Evolutionary conservation across 2,797 vertebrate species (phyloP).

Genomic region (Syngnathus acus): DNA sequence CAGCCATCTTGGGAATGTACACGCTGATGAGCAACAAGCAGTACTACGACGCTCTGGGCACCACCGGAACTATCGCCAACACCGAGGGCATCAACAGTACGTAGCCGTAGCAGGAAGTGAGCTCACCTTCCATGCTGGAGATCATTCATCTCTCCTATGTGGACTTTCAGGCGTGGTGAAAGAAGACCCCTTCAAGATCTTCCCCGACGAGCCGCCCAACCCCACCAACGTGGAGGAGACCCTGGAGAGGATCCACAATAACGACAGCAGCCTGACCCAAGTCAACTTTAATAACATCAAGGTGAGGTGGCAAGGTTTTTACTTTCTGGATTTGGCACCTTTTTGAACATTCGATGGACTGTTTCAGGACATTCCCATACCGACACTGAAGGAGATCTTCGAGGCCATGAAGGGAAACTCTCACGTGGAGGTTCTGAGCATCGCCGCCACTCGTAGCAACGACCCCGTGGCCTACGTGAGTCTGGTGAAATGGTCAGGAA

Average conservation of each 20-base stretch:
- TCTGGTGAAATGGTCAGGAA: background rate
- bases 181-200: conserved; percentile 83
- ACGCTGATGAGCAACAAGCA: conserved; percentile 99
- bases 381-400: conserved; percentile 82
- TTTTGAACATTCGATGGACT: no score
- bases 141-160: background rate
- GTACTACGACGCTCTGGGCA: conserved; percentile 91
- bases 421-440: conserved; percentile 79
- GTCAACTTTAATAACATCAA: conserved; percentile 98
- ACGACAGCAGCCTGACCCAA: conserved; percentile 78
- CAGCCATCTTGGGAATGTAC: conserved; percentile 98
- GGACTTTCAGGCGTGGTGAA: conserved; percentile 82
- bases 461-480: conserved; percentile 75
- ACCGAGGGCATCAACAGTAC: conserved; percentile 96
- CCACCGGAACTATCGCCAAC: conserved; percentile 83
- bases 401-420: conserved; percentile 87
- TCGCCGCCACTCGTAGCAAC: conserved; percentile 89
- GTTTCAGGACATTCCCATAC: conserved; percentile 84
- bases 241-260: conserved; percentile 75
- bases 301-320: conserved; percentile 51
- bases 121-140: background rate
- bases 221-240: conserved; percentile 88
- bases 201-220: conserved; percentile 90
- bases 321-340: no score
- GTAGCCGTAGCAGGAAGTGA: conserved; percentile 37